Base-by-base conservation (phyloP, 2,888 invertebrate species). In the Sthenelais limicola region DNA sequence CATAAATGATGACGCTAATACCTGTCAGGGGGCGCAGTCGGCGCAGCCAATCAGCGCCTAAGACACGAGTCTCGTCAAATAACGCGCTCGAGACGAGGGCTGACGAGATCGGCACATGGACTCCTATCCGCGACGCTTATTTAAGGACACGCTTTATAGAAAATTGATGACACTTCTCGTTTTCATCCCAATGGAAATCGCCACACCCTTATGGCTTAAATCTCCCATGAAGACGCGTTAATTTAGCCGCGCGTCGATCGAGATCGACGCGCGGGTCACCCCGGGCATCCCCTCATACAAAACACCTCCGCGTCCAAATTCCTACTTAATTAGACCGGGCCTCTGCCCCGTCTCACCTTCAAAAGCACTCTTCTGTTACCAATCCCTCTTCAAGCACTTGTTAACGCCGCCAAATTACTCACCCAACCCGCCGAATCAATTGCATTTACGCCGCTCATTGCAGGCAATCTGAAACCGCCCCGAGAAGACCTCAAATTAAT, bases 381-480 rank as follows among this genome's bases (percentile, higher is more conserved):
- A 24, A 62, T 15, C 62, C 35, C 9, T 21, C 62, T 43, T 12
- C 62, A 62, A 62, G 62, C 43, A 62, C 62, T 62, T 62, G 62
- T 62, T 62, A 62, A 62, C 62, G 26, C 62, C 62, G 62, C 26
- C 35, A 62, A 62, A 62, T 62, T 62, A 62, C 62, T 35, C 62
- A 38, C 62, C 43, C 43, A 38, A 28, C 62, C 38, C 62, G n/a
- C 21, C 24, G 62, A 62, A 62, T 62, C 62, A 62, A 62, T 62
- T 62, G 62, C 62, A 62, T 62, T 62, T 62, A 62, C 62, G 62
- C 38, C 62, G 24, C 38, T 18, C 62, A 24, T 24, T 38, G 62
- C 24, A 35, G 35, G 38, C 43, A 62, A 62, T 24, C 21, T 43
- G n/a, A 43, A 3, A 43, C 4, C 62, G 9, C 21, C 24, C 38